Percentiles rank a stretch among this genome's conserved stretches.
Evolutionary conservation across 92 coral and sea anemone species (phyloP).

Genomic region (Heteractis magnifica): DNA sequence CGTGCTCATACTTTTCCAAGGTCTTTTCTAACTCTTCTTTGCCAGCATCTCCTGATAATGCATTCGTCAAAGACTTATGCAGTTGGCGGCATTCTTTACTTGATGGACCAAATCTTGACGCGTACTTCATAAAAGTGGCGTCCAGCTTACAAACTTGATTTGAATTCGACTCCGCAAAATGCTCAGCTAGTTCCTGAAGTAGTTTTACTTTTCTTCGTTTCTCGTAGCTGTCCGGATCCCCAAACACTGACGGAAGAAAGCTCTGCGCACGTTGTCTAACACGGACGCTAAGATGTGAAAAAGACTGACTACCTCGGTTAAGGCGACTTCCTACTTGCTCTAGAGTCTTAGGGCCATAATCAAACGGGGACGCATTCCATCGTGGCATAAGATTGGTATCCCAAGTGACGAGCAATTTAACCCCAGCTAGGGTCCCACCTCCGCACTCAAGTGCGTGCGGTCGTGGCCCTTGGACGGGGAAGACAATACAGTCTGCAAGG

Average conservation of each 20-base stretch:
- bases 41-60: slow-evolving; percentile 56
- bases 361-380: slow-evolving; percentile 63
- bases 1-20: slow-evolving; percentile 39
- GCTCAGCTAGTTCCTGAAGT: slow-evolving; percentile 64
- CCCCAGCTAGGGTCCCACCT: slow-evolving; percentile 91
- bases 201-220: slow-evolving; percentile 50
- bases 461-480: slow-evolving; percentile 75
- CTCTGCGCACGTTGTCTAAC: slow-evolving; percentile 53
- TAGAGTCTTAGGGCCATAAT: slow-evolving; percentile 46
- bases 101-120: slow-evolving; percentile 68
- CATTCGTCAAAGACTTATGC: slow-evolving; percentile 62
- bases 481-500: slow-evolving; percentile 86
- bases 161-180: slow-evolving; percentile 71
- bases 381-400: slow-evolving; percentile 75
- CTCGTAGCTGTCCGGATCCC: slow-evolving; percentile 64
- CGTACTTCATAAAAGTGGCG: slow-evolving; percentile 81
- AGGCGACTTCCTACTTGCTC: slow-evolving; percentile 11
- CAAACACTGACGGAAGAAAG: slow-evolving; percentile 58
- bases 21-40: slow-evolving; percentile 13
- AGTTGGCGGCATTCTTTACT: slow-evolving; percentile 62
- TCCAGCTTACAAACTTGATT: slow-evolving; percentile 77
- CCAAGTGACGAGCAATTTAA: slow-evolving; percentile 92
- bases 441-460: slow-evolving; percentile 97
- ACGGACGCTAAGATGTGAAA: slow-evolving; percentile 22
- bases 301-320: slow-evolving; percentile 19